These are phyloP conservation scores for Folsomia manolachei DNA, from an alignment of 2,888 invertebrate genomes.

Conservation along the genomic window DNA sequence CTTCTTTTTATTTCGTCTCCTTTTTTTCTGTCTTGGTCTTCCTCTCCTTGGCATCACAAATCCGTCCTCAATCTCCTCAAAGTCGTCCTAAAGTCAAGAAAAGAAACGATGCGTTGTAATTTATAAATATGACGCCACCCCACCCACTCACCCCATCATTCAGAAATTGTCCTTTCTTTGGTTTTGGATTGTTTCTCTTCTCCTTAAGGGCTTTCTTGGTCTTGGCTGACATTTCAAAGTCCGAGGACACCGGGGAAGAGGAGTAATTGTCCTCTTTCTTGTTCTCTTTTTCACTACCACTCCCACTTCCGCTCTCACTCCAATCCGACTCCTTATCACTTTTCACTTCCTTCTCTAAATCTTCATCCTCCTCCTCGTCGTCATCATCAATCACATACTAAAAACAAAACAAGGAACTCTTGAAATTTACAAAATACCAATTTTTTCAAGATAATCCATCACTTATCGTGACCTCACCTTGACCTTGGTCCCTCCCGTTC, in stretches of 20 bases:
- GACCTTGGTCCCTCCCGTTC: neutral
- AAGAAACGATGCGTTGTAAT: too few species aligned
- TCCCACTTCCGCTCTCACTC: too few species aligned
- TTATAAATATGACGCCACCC: neutral
- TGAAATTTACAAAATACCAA: neutral
- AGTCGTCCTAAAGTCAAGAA: neutral
- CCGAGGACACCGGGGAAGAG: neutral
- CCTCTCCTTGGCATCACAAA: neutral
- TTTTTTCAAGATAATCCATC: neutral
- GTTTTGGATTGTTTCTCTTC: neutral
- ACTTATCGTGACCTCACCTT: too few species aligned
- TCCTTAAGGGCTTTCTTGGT: neutral
- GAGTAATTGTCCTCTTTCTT: neutral
- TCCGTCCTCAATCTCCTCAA: neutral
- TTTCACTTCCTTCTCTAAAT: neutral
- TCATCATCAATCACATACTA: too few species aligned
- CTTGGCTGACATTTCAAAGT: neutral
- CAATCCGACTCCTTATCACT: neutral
- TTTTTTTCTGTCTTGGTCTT: neutral
- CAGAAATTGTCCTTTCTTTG: neutral
- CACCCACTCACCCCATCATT: neutral
- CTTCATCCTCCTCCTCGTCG: neutral
- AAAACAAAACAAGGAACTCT: neutral
- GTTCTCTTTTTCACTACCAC: neutral
- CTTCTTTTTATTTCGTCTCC: neutral